Conservation (phyloP, 2,797 vertebrate species). For the Cuniculus paca region DNA sequence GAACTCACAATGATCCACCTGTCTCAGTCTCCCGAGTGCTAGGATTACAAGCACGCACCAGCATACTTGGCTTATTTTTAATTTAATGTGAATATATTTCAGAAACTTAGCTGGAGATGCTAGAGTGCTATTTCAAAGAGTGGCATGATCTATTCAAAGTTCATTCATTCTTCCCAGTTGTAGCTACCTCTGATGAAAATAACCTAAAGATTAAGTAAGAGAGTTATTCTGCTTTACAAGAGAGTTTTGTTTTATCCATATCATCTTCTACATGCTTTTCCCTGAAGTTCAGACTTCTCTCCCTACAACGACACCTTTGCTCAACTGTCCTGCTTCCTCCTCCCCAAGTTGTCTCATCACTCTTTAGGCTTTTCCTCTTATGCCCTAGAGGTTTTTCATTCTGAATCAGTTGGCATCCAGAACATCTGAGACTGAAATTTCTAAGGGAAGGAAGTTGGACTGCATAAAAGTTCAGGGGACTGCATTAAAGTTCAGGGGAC, state of each 20-base stretch:
- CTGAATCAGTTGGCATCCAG: neutral
- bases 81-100: neutral
- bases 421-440: neutral
- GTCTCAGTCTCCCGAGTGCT: too few species aligned
- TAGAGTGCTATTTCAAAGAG: neutral
- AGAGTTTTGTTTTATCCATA: neutral
- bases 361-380: neutral
- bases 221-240: neutral
- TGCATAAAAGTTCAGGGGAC: neutral
- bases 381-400: neutral
- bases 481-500: neutral
- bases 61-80: neutral
- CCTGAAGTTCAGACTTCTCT: neutral
- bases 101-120: neutral
- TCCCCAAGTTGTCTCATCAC: neutral
- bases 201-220: neutral
- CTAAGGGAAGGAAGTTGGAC: neutral
- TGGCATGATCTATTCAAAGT: neutral
- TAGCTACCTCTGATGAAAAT: neutral
- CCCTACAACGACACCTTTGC: neutral
- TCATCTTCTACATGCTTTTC: neutral
- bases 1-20: too few species aligned
- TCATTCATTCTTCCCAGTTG: neutral
- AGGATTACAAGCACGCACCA: too few species aligned
- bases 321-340: neutral